Percentiles rank a stretch among this genome's conserved stretches.
Conservation (phyloP, 2,113 vertebrate species). For the Fregetta grallaria region DNA sequence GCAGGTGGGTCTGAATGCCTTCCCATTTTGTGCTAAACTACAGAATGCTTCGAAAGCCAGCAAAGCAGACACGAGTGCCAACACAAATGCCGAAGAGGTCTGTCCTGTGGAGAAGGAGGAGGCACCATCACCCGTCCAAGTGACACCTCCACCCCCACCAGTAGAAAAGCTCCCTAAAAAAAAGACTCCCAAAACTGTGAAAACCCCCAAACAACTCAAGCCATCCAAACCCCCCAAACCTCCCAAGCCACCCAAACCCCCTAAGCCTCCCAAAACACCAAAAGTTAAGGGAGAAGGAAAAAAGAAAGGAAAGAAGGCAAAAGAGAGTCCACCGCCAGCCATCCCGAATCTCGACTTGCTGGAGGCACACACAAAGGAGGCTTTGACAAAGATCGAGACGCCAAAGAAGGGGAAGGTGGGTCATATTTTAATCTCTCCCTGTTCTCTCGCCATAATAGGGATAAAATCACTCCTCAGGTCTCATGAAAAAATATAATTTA, state of each 20-base stretch:
- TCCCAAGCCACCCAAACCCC: slow-evolving; percentile 81
- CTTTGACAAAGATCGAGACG: slow-evolving; percentile 92
- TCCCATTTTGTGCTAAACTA: background rate
- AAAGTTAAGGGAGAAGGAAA: slow-evolving; percentile 92
- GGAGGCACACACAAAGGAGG: slow-evolving; percentile 94
- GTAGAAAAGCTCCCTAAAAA: slow-evolving; percentile 78
- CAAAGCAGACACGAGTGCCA: slow-evolving; percentile 84
- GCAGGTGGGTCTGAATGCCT: background rate
- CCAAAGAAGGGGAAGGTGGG: slow-evolving; percentile 92
- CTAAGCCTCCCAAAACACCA: slow-evolving; percentile 73
- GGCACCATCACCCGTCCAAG: slow-evolving; percentile 71
- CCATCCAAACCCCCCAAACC: slow-evolving; percentile 84
- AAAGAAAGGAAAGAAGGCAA: slow-evolving; percentile 90
- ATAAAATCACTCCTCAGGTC: background rate
- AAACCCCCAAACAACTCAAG: slow-evolving; percentile 83
- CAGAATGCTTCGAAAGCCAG: slow-evolving; percentile 91
- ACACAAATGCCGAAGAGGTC: slow-evolving; percentile 76
- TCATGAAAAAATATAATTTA: background rate
- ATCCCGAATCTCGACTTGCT: slow-evolving; percentile 90
- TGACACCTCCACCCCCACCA: background rate
- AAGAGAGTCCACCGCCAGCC: slow-evolving; percentile 83
- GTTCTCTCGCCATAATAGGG: background rate
- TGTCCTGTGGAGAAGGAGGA: slow-evolving; percentile 84
- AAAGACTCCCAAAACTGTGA: slow-evolving; percentile 80
- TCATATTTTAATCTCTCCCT: background rate